These are phyloP conservation scores for Pachyseris speciosa DNA, from an alignment of 64 coral and sea anemone genomes.

Conservation along the genomic window DNA sequence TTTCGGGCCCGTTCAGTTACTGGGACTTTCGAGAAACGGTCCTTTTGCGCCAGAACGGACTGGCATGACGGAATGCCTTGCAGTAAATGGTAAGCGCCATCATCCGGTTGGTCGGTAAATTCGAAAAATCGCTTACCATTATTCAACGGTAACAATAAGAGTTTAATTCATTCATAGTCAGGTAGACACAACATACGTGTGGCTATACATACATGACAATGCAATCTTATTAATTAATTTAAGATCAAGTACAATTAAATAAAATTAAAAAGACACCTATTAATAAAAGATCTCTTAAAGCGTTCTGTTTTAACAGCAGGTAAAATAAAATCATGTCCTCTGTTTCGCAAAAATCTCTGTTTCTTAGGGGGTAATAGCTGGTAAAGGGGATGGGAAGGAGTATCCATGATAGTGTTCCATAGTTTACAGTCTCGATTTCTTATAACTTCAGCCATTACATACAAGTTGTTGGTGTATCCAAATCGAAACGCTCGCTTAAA, in stretches of 20 bases:
- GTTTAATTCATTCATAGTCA: slow-evolving; percentile 4
- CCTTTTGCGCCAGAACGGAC: too few relatives aligned
- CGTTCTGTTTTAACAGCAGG: slow-evolving; percentile 54
- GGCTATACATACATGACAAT: not conserved
- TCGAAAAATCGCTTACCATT: too few relatives aligned
- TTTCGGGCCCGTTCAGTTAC: too few relatives aligned
- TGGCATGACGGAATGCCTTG: too few relatives aligned
- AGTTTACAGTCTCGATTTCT: not conserved
- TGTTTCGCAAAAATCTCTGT: slow-evolving; percentile 14
- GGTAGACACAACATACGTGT: not conserved
- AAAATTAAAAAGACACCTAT: slow-evolving; percentile 22
- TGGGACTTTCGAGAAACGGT: too few relatives aligned
- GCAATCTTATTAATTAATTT: not conserved
- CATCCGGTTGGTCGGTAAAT: too few relatives aligned
- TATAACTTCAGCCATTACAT: not conserved
- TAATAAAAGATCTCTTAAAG: slow-evolving; percentile 36
- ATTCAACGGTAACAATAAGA: too few relatives aligned
- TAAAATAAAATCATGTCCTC: slow-evolving; percentile 53
- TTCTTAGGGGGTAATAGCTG: not conserved
- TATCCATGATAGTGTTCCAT: not conserved
- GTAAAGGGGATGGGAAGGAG: not conserved
- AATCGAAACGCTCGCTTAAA: slow-evolving; percentile 15
- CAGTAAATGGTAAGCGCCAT: too few relatives aligned
- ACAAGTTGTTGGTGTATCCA: not conserved
- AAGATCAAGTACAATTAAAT: not conserved